Percentiles rank a stretch among this genome's conserved stretches.
Evolutionary conservation across 2,888 invertebrate species (phyloP).

Genomic region (Lithophane ornitopus): DNA sequence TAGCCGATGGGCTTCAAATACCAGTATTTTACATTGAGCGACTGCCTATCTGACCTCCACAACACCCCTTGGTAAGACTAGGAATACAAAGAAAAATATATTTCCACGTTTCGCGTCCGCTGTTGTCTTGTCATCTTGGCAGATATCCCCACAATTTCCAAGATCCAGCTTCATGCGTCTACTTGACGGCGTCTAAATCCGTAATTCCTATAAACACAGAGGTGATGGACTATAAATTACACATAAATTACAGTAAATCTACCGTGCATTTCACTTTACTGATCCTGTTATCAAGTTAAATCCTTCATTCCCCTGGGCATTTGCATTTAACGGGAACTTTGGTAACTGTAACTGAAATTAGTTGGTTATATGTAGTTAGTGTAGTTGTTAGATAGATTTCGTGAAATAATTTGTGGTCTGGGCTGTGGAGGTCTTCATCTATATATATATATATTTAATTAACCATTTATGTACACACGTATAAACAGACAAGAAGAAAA

Average conservation of each 20-base stretch:
- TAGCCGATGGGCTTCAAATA: no score
- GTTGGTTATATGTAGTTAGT: conserved; percentile 14
- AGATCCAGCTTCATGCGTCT: neutral
- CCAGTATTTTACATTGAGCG: no score
- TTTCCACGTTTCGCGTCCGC: no score
- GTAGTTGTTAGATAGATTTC: neutral
- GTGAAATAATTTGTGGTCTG: no score
- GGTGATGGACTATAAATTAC: conserved; percentile 38
- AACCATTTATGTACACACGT: no score
- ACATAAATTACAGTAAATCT: conserved; percentile 43
- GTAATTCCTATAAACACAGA: conserved; percentile 24
- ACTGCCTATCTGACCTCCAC: no score
- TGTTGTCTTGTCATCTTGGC: no score
- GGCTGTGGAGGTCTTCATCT: neutral
- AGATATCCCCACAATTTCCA: neutral
- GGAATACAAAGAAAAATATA: no score
- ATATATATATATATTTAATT: neutral
- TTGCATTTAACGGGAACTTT: conserved; percentile 41
- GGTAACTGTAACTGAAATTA: conserved; percentile 42
- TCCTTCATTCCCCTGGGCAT: conserved; percentile 48
- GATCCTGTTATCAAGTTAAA: conserved; percentile 56
- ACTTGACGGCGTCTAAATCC: neutral
- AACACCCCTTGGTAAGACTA: no score
- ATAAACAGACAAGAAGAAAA: no score
- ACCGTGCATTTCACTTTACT: conserved; percentile 60